phyloP scores from a whole-genome alignment of 2,113 vertebrate genomes.

The Periophthalmus modestus region DNA sequence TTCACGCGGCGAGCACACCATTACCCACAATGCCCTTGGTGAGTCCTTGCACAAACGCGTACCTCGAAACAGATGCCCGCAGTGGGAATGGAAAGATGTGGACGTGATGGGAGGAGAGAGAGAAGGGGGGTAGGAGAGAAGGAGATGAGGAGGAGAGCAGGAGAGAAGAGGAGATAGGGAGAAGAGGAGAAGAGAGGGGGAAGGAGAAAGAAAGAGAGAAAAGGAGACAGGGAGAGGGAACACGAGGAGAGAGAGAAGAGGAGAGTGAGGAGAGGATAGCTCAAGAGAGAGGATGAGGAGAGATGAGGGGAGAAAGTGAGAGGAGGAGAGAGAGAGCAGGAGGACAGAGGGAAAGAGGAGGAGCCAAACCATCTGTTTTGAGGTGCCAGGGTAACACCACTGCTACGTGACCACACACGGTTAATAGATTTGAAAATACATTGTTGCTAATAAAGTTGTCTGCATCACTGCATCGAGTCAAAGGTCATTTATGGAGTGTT shows the following conservation, averaged over 20 bases:
- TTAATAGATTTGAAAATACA: background rate
- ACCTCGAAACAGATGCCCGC: slow-evolving; percentile 36
- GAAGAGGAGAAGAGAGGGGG: background rate
- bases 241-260: background rate
- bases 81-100: slow-evolving; percentile 48
- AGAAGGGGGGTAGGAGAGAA: background rate
- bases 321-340: background rate
- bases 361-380: slow-evolving; percentile 16
- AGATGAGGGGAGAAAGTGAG: background rate
- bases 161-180: slow-evolving; percentile 5
- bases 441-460: background rate
- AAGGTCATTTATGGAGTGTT: background rate
- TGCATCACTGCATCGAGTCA: too few relatives aligned
- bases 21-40: slow-evolving; percentile 50
- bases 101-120: slow-evolving; percentile 18
- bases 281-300: background rate
- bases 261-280: background rate
- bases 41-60: slow-evolving; percentile 33
- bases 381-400: slow-evolving; percentile 39
- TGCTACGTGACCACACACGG: background rate
- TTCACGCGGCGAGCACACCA: slow-evolving; percentile 44
- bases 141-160: background rate
- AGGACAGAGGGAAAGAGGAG: background rate
- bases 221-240: too few relatives aligned
- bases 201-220: background rate